These are phyloP conservation scores for Plectrocnemia conspersa DNA, from an alignment of 1,140 invertebrate genomes.

Conservation along the genomic window DNA sequence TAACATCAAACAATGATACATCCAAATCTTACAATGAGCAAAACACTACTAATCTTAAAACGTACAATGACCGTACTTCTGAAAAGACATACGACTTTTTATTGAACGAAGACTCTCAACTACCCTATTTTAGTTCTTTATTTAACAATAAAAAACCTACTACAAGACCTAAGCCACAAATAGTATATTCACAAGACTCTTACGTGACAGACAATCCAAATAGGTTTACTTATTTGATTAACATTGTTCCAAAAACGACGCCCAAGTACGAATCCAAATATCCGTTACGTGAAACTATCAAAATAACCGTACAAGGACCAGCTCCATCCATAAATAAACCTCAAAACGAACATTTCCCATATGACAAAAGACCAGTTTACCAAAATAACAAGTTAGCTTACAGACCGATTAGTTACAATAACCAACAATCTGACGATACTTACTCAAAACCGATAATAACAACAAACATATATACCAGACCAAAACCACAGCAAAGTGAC, in stretches of 20 bases:
- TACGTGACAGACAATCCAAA: constrained; percentile 22
- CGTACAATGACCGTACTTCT: constrained; percentile 4
- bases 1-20: too few species aligned
- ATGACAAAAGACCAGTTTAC: constrained; percentile 31
- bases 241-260: constrained; percentile 33
- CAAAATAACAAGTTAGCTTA: constrained; percentile 33
- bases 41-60: neutral
- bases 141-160: constrained; percentile 19
- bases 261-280: constrained; percentile 26
- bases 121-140: constrained; percentile 28
- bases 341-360: constrained; percentile 19
- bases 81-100: constrained; percentile 28
- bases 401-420: constrained; percentile 26
- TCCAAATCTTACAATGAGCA: neutral
- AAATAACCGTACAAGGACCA: constrained; percentile 31
- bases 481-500: constrained; percentile 6
- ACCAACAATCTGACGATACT: constrained; percentile 22
- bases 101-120: constrained; percentile 22
- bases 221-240: constrained; percentile 30
- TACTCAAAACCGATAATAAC: constrained; percentile 17
- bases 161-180: constrained; percentile 22
- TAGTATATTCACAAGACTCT: constrained; percentile 18
- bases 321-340: constrained; percentile 13
- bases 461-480: constrained; percentile 17
- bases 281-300: constrained; percentile 27